phyloP scores from a whole-genome alignment of 2,888 invertebrate species.

The Coelopa pilipes region DNA sequence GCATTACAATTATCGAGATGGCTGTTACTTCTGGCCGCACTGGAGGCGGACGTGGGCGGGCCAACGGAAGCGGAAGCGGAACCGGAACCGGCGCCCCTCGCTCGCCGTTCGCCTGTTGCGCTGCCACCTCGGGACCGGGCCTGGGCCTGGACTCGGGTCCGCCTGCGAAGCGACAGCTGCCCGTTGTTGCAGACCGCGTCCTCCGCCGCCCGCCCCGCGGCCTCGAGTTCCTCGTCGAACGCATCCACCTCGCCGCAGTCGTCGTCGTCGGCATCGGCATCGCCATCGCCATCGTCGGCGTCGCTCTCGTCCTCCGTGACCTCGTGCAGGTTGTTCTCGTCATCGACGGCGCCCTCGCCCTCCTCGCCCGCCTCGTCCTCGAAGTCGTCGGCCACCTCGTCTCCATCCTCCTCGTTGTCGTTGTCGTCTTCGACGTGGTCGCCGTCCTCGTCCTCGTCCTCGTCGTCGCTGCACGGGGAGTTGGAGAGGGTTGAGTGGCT shows the following conservation, averaged over 20 bases:
- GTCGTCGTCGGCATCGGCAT: slow-evolving; percentile 18
- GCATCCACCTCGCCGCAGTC: background rate
- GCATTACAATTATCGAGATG: slow-evolving; percentile 63
- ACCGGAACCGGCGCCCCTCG: slow-evolving; percentile 33
- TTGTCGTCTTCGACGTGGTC: slow-evolving; percentile 32
- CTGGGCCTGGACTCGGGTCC: background rate
- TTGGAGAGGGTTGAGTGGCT: slow-evolving; percentile 48
- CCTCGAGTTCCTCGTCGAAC: background rate
- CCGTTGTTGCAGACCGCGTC: background rate
- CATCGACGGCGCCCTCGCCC: slow-evolving; percentile 38
- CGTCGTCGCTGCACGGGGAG: slow-evolving; percentile 53
- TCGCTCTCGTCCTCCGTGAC: slow-evolving; percentile 32
- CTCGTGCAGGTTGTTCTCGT: slow-evolving; percentile 39
- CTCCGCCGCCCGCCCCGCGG: slow-evolving; percentile 17
- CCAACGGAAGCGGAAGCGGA: slow-evolving; percentile 32
- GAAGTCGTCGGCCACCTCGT: slow-evolving; percentile 41
- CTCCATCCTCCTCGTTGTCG: slow-evolving; percentile 40
- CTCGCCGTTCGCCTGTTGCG: slow-evolving; percentile 32
- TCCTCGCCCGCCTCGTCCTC: slow-evolving; percentile 44
- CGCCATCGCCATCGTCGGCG: slow-evolving; percentile 22
- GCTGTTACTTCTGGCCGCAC: slow-evolving; percentile 54
- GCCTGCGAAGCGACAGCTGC: slow-evolving; percentile 24
- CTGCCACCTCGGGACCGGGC: slow-evolving; percentile 9
- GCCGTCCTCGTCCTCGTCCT: slow-evolving; percentile 38
- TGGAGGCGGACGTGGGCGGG: slow-evolving; percentile 43